Evolutionary conservation across 2,888 invertebrate genomes (phyloP), one percentile per base, ranked within the genome.

Genomic region (Crocallis elinguaria): DNA sequence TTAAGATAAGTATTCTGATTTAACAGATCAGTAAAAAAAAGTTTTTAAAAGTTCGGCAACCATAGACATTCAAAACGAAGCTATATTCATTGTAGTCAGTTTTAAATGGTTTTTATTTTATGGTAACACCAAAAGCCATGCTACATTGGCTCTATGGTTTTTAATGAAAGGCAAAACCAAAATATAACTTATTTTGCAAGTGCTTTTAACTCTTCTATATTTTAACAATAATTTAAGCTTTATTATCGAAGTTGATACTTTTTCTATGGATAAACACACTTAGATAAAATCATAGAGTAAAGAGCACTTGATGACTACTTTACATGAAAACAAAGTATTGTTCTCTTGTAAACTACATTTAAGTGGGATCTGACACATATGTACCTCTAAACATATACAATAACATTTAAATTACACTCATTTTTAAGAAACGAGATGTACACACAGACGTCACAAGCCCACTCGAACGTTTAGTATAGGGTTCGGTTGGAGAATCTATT

Each of bases 41-140:
- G 14, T 33, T 2, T 17, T 4, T 6, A 11, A 25, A 25, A 25
- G 23, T 23, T 23, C 14, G 5, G 12, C 12, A 12, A 11, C 12
- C 5, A 12, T 39, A 16, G 16, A 30, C 16, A 17, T 49, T 43
- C 49, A 45, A 41, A 35, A 45, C 41, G 27, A 51, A 42, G 13
- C 37, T 29, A 1, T 37, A 41, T 29, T 23, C 21, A 39, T 27
- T 16, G n/a, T n/a, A 41, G 3, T 14, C 14, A 19, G 3, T 13
- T 27, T 17, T 43, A 21, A 8, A 8, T 29, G 19, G 21, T 25
- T 49, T 33, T 43, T 13, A 38, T 14, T 59, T 17, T 41, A 17
- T 38, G 6, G 48, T 51, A 57, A 71, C 67, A 72, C 59, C 66
- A 66, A 73, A 79, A 80, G 78, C 80, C 78, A 80, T 80, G 79